Base-by-base conservation (phyloP, 1,140 invertebrate species). In the Xylocopa sonorina region DNA sequence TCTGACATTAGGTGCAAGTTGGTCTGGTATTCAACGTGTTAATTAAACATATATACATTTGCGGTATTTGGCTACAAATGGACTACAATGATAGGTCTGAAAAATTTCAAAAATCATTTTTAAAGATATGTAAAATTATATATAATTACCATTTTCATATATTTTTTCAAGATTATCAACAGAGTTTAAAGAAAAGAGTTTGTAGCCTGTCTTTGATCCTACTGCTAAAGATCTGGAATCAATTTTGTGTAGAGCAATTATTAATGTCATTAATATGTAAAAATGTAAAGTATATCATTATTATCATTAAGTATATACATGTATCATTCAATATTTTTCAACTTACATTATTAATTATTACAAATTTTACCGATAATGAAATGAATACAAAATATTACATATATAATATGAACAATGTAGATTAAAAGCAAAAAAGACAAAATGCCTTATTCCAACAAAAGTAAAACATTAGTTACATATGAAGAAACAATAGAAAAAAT, bases 131-230 rank as follows among this genome's bases (percentile, higher is more conserved):
- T 68, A 63, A 53, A 32, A n/a, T 66, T 43, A 29, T n/a, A n/a
- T n/a, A n/a, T n/a, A n/a, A n/a, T 93, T 92, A 96, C 95, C 95
- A 94, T 95, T 96, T 93, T 96, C 95, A 92, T 98, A 98, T 85
- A 98, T 98, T 88, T 96, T 95, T 89, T 98, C 97, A 80, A 99
- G 94, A 68, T 95, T 94, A 92, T 99, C 98, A 67, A 98, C 95
- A 12, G 95, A 95, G 80, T 94, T 96, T 50, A 99, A 93, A 34
- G 97, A 96, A 92, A 96, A 99, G 71, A 99, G 93, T 90, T 96
- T 96, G 92, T 98, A 99, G 32, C 98, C 98, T 82, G 94, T 95
- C 89, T 96, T 97, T 78, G 96, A 97, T 83, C 98, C 98, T 88
- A 98, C 97, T 81, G 98, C 96, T 88, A 99, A 93, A 16, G 98